These are phyloP conservation scores for Manis javanica DNA, from an alignment of 2,797 vertebrate species.

Conservation along the genomic window DNA sequence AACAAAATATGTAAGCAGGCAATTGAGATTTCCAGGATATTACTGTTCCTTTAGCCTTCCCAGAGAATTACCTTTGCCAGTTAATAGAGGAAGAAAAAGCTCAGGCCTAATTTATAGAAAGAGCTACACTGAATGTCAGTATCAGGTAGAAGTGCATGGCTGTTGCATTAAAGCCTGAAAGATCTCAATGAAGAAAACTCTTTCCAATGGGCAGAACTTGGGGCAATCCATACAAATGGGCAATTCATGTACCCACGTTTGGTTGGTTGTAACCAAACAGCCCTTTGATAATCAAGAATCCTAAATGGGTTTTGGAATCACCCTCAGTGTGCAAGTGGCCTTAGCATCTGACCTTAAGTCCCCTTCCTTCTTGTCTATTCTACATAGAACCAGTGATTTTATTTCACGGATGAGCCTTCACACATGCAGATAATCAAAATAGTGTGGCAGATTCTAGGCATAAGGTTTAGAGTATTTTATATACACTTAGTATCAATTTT, in stretches of 20 bases:
- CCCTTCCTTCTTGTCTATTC: not conserved
- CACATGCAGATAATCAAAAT: not conserved
- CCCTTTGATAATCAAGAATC: not conserved
- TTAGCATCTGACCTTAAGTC: not conserved
- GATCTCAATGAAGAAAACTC: not conserved
- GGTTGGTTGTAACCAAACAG: not conserved
- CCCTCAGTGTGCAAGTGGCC: too few relatives aligned
- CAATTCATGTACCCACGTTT: not conserved
- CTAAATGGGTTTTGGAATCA: not conserved
- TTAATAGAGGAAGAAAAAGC: not conserved
- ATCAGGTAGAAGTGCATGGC: not conserved
- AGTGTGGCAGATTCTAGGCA: not conserved
- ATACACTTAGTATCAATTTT: not conserved
- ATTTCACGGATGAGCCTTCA: not conserved
- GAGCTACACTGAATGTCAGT: not conserved
- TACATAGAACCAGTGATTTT: not conserved
- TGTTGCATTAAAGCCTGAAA: not conserved
- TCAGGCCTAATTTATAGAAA: not conserved
- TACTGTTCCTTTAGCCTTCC: not conserved
- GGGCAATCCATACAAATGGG: not conserved
- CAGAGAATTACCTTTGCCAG: not conserved
- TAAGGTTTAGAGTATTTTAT: not conserved
- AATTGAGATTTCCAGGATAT: not conserved
- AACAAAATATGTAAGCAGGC: not conserved
- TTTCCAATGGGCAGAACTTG: not conserved